A percentile compares a stretch with the other conserved stretches of the same genome.
Conservation (phyloP, 2,113 vertebrate species). For the Lasiurus cinereus region DNA sequence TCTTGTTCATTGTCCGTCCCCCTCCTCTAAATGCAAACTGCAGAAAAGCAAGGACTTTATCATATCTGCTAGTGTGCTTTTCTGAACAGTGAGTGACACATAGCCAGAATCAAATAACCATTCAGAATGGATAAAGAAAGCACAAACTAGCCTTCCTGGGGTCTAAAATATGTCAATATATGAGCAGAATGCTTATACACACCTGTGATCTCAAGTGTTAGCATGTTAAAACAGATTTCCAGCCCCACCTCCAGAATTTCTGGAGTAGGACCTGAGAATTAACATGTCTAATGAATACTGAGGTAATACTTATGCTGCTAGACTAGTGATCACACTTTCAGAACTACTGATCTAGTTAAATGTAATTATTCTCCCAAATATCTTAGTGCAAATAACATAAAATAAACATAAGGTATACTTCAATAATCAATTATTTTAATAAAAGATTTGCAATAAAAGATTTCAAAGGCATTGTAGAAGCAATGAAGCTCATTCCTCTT, state of each 20-base stretch:
- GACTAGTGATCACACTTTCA: constrained; percentile 28
- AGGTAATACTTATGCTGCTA: background rate
- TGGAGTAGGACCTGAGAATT: background rate
- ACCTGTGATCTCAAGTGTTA: constrained; percentile 27
- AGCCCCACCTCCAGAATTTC: background rate
- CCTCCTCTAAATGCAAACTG: constrained; percentile 26
- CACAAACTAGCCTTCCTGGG: background rate
- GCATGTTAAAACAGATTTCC: constrained; percentile 19
- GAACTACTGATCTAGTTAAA: constrained; percentile 42
- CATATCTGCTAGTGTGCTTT: background rate
- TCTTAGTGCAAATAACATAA: constrained; percentile 24
- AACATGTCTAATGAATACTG: constrained; percentile 23
- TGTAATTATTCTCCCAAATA: constrained; percentile 61
- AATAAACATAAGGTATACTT: constrained; percentile 17
- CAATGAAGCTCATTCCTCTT: background rate
- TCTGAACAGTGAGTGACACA: background rate
- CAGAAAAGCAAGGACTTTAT: background rate
- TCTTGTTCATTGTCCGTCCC: background rate
- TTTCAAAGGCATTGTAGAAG: constrained; percentile 53
- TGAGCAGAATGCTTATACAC: background rate
- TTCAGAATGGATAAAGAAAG: background rate
- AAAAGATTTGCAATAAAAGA: constrained; percentile 25
- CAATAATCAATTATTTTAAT: constrained; percentile 33
- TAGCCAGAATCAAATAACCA: background rate
- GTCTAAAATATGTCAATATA: constrained; percentile 39